These are phyloP conservation scores for Hemiscyllium ocellatum DNA, from an alignment of 2,113 vertebrate genomes.

Conservation along the genomic window DNA sequence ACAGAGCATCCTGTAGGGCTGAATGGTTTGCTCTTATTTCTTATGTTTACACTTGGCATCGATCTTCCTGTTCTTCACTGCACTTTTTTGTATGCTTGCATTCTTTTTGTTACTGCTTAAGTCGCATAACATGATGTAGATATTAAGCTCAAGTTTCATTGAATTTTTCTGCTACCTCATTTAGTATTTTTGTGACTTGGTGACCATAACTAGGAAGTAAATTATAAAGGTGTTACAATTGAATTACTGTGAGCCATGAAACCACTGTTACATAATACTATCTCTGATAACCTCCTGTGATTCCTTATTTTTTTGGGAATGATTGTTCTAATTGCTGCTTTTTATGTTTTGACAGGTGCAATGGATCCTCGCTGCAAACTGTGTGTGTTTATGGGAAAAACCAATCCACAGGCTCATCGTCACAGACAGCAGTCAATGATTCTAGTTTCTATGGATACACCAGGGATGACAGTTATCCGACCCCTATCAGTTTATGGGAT, in stretches of 20 bases:
- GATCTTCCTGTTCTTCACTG: not conserved
- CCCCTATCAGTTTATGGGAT: constrained; percentile 46
- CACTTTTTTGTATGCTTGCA: not conserved
- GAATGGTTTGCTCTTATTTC: too few relatives aligned
- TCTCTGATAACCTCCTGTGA: not conserved
- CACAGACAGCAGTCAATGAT: constrained; percentile 53
- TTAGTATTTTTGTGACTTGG: not conserved
- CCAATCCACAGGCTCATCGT: constrained; percentile 46
- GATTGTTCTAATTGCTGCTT: not conserved
- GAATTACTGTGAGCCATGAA: not conserved
- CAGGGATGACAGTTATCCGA: constrained; percentile 47
- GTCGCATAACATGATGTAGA: not conserved
- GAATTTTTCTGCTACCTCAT: not conserved
- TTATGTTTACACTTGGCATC: not conserved
- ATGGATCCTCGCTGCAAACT: constrained; percentile 52
- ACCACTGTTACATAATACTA: not conserved
- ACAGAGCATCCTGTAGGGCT: too few relatives aligned
- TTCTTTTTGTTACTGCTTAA: not conserved
- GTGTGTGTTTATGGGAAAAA: constrained; percentile 56
- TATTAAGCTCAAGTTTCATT: not conserved
- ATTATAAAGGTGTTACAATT: not conserved
- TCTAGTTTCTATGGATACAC: constrained; percentile 53
- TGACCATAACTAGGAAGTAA: not conserved
- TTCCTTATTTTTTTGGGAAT: not conserved
- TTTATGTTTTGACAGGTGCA: constrained; percentile 43